Conservation (phyloP, 2,888 invertebrate genomes). For the Lycaena phlaeas region DNA sequence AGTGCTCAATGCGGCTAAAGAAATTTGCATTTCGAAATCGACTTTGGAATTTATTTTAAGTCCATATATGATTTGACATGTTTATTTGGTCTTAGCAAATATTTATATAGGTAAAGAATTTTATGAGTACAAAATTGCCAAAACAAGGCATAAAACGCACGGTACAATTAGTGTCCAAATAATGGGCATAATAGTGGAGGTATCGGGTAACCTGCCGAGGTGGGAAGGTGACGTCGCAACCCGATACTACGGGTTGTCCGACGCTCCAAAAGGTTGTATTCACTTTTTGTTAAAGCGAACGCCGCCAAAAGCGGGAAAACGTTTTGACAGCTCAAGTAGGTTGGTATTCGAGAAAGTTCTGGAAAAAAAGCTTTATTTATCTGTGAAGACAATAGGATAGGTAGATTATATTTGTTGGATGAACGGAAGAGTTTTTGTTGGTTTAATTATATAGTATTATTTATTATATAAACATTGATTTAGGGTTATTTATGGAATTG, state of each 20-base stretch:
- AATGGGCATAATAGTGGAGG: conserved; percentile 25
- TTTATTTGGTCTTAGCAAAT: neutral
- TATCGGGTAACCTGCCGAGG: conserved; percentile 23
- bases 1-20: too few relatives aligned
- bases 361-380: too few relatives aligned
- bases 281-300: conserved; percentile 22
- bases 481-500: too few relatives aligned
- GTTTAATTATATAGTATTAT: too few relatives aligned
- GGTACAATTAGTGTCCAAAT: conserved; percentile 29
- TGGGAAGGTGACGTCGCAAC: conserved; percentile 17
- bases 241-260: conserved; percentile 13
- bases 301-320: conserved; percentile 20
- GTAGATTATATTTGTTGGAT: conserved; percentile 11
- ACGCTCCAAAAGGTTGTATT: conserved; percentile 12
- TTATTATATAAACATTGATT: too few relatives aligned
- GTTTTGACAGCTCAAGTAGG: conserved; percentile 25
- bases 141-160: conserved; percentile 17
- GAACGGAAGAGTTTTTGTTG: too few relatives aligned
- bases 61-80: neutral
- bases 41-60: neutral
- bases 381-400: conserved; percentile 7
- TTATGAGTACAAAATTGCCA: conserved; percentile 10
- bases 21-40: too few relatives aligned
- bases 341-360: too few relatives aligned
- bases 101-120: neutral